Percentiles rank a stretch among this genome's conserved stretches.
Evolutionary conservation across 2,113 vertebrate genomes (phyloP).

Genomic region (Hippolais icterina): DNA sequence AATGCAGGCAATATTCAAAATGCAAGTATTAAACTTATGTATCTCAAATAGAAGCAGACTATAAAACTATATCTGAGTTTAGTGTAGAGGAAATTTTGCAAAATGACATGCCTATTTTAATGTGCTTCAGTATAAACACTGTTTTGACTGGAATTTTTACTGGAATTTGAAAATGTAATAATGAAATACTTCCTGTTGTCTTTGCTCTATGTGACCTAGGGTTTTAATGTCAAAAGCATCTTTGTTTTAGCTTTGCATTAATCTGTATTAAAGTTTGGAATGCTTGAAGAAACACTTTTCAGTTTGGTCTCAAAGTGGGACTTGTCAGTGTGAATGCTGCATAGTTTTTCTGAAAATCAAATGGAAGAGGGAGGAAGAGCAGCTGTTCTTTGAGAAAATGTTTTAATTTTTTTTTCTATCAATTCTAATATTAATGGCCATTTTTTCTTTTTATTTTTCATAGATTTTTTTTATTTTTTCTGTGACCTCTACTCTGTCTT

Average conservation of each 20-base stretch:
- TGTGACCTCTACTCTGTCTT: neutral
- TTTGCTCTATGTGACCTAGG: neutral
- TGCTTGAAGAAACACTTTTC: neutral
- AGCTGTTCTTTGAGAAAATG: neutral
- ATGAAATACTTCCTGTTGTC: neutral
- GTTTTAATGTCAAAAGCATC: neutral
- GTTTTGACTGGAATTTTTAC: neutral
- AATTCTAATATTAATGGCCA: neutral
- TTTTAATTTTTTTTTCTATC: neutral
- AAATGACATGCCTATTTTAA: neutral
- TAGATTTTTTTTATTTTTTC: neutral
- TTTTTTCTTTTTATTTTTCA: neutral
- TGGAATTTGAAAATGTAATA: neutral
- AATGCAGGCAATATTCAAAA: neutral
- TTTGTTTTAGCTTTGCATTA: neutral
- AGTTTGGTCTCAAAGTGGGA: neutral
- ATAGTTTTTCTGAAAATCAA: neutral
- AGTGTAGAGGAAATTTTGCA: neutral
- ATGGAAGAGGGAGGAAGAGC: fast-evolving
- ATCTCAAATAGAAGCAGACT: neutral
- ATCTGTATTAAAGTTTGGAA: neutral
- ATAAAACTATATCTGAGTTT: neutral
- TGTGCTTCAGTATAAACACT: neutral
- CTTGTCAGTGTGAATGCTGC: neutral
- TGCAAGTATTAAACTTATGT: neutral